phyloP scores from a whole-genome alignment of 2,797 vertebrate genomes.

The Amblyraja radiata region DNA sequence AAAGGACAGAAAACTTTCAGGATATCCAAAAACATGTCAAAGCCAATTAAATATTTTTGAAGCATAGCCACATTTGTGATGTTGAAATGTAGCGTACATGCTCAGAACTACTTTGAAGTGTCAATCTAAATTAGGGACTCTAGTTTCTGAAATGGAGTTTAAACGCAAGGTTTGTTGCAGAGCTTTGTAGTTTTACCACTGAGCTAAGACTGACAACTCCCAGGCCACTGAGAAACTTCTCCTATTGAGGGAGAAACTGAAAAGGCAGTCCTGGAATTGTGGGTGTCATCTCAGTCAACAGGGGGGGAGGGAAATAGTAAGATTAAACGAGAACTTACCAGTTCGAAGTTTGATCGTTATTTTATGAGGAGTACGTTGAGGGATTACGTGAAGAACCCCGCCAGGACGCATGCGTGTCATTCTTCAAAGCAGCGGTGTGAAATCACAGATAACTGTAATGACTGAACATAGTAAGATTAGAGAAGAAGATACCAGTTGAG shows the following conservation, averaged over 20 bases:
- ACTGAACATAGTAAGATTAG: too few relatives aligned
- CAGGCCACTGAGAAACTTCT: background rate
- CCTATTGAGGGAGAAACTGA: background rate
- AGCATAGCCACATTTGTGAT: background rate
- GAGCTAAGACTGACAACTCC: background rate
- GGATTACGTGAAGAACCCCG: too few relatives aligned
- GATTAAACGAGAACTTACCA: too few relatives aligned
- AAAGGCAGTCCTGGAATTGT: background rate
- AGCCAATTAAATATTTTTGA: background rate
- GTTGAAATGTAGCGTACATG: background rate
- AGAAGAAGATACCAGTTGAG: too few relatives aligned
- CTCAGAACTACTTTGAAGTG: background rate
- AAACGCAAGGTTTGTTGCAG: background rate
- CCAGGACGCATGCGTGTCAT: too few relatives aligned
- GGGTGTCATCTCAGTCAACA: background rate
- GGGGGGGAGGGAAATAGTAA: background rate
- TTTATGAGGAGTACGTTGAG: too few relatives aligned
- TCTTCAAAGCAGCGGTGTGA: too few relatives aligned
- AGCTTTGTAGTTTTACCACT: too few relatives aligned
- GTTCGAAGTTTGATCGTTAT: too few relatives aligned
- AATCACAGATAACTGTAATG: too few relatives aligned
- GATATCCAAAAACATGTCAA: background rate
- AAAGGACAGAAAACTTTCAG: background rate
- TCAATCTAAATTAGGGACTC: background rate
- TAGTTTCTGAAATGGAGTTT: background rate